These are phyloP conservation scores for Deilephila porcellus DNA, from an alignment of 2,888 invertebrate genomes.

Conservation along the genomic window DNA sequence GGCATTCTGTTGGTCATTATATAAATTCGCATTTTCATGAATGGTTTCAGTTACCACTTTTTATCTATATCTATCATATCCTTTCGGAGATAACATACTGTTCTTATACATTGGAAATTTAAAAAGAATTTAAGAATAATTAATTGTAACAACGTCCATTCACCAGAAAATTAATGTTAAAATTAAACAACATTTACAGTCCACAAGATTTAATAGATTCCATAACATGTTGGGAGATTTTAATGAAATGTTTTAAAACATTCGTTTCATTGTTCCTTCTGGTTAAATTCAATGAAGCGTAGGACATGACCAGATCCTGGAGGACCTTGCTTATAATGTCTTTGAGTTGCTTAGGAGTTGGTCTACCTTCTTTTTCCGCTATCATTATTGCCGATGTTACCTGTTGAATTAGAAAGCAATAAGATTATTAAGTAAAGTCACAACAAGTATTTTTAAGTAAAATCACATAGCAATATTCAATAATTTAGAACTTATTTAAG, in stretches of 20 bases:
- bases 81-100: too few relatives aligned
- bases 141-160: too few relatives aligned
- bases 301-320: constrained; percentile 56
- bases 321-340: constrained; percentile 49
- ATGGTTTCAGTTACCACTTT: too few relatives aligned
- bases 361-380: constrained; percentile 51
- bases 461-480: too few relatives aligned
- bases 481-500: too few relatives aligned
- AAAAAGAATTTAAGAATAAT: too few relatives aligned
- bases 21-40: too few relatives aligned
- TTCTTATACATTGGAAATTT: too few relatives aligned
- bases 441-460: too few relatives aligned
- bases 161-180: neutral
- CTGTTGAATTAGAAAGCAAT: constrained; percentile 44
- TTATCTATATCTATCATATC: too few relatives aligned
- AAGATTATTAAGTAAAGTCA: too few relatives aligned
- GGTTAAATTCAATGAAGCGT: constrained; percentile 51
- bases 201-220: constrained; percentile 57
- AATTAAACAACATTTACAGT: constrained; percentile 13
- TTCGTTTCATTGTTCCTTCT: constrained; percentile 45
- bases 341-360: constrained; percentile 47
- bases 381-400: constrained; percentile 48
- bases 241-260: constrained; percentile 53
- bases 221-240: constrained; percentile 54
- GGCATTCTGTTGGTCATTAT: too few relatives aligned